Conservation (phyloP, 2,888 invertebrate genomes). For the Adelphocoris suturalis region DNA sequence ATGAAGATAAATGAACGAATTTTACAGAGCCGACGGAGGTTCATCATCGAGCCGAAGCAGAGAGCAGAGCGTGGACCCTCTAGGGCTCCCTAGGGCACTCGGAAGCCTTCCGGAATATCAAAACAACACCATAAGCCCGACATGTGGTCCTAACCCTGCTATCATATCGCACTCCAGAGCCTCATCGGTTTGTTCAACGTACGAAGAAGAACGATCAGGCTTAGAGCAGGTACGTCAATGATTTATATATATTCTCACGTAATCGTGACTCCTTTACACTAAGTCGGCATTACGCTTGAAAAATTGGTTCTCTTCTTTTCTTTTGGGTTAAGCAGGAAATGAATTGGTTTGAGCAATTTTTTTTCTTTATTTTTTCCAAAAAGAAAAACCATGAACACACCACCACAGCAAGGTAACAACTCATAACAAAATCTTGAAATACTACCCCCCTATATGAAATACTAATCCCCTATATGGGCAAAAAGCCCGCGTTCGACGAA, state of each 20-base stretch:
- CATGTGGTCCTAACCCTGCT: constrained; percentile 74
- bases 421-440: too few species aligned
- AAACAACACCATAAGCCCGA: constrained; percentile 66
- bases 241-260: neutral
- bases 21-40: constrained; percentile 57
- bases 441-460: too few species aligned
- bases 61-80: constrained; percentile 70
- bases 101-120: constrained; percentile 70
- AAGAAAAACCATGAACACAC: too few species aligned
- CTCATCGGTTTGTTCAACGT: constrained; percentile 72
- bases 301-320: too few species aligned
- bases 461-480: too few species aligned
- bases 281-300: too few species aligned
- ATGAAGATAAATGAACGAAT: neutral
- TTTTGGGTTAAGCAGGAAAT: too few species aligned
- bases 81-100: constrained; percentile 71
- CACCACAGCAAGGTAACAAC: too few species aligned
- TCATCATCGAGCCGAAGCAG: constrained; percentile 56
- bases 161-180: constrained; percentile 72
- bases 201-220: constrained; percentile 74
- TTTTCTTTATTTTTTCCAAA: too few species aligned
- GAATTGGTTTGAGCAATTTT: too few species aligned
- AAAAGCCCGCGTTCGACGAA: too few species aligned
- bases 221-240: constrained; percentile 74
- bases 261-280: too few species aligned